A percentile compares a stretch with the other conserved stretches of the same genome.
Evolutionary conservation across 37 sponge, comb jelly and placozoan genomes (phyloP).

Genomic region (Dysidea cf. avara): DNA sequence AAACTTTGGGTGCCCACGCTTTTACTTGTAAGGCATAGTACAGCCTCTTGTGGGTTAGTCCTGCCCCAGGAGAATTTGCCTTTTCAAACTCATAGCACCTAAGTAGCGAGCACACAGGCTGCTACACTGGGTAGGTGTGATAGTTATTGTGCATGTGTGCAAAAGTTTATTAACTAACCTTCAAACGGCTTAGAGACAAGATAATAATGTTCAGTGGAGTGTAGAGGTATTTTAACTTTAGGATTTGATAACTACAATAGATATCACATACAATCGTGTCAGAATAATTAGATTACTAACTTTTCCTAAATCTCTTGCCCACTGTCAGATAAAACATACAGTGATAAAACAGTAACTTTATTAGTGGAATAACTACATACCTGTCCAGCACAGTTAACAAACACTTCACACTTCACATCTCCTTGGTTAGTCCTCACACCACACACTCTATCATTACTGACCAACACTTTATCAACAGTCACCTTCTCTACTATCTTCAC

Average conservation of each 20-base stretch:
- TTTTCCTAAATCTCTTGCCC: slow-evolving; percentile 5
- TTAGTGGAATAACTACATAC: too few relatives aligned
- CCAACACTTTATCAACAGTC: slow-evolving; percentile 51
- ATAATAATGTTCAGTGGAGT: slow-evolving; percentile 57
- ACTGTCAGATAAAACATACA: background rate
- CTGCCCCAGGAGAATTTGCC: too few relatives aligned
- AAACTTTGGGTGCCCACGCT: too few relatives aligned
- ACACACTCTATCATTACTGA: slow-evolving; percentile 46
- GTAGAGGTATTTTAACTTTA: slow-evolving; percentile 46
- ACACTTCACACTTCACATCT: slow-evolving; percentile 61
- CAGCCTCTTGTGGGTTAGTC: too few relatives aligned
- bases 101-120: too few relatives aligned
- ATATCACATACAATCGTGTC: background rate
- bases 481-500: slow-evolving; percentile 59
- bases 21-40: too few relatives aligned
- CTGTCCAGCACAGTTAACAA: slow-evolving; percentile 84
- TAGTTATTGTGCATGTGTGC: background rate
- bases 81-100: too few relatives aligned
- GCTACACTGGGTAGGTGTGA: too few relatives aligned
- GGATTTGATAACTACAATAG: slow-evolving; percentile 26
- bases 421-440: slow-evolving; percentile 73
- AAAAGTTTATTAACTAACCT: slow-evolving; percentile 7
- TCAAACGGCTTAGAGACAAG: slow-evolving; percentile 61
- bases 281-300: background rate
- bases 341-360: too few relatives aligned